These are phyloP conservation scores for Percopsis transmontana DNA, from an alignment of 2,113 vertebrate genomes.

Conservation along the genomic window DNA sequence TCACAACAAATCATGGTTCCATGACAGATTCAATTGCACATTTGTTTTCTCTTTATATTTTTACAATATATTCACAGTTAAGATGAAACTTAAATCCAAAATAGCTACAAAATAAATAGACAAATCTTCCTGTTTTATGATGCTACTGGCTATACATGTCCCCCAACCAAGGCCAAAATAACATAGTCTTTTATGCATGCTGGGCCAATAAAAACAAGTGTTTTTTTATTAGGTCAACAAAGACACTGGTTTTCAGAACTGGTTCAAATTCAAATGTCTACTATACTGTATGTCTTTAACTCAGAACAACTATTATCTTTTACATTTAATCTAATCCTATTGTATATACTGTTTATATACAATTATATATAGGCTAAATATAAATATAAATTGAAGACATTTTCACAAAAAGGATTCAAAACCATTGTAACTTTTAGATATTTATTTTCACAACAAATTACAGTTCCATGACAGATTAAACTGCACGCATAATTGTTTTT, in stretches of 20 bases:
- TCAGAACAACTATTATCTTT: no score
- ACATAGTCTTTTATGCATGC: no score
- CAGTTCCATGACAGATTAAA: conserved; percentile 54
- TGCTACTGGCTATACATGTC: not conserved
- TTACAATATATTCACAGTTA: conserved; percentile 72
- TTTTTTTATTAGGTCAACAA: no score
- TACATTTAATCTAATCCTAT: no score
- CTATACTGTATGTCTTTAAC: no score
- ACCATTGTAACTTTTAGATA: conserved; percentile 21
- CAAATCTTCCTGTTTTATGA: conserved; percentile 34
- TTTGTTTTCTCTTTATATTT: conserved; percentile 12
- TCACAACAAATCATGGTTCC: conserved; percentile 55
- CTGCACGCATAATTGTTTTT: conserved; percentile 48
- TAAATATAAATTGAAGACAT: not conserved
- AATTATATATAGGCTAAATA: no score
- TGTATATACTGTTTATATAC: no score
- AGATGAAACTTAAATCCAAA: conserved; percentile 53
- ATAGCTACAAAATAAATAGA: conserved; percentile 77
- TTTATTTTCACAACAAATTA: conserved; percentile 65
- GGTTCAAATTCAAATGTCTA: not conserved
- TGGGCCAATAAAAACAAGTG: no score
- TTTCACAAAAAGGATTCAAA: not conserved
- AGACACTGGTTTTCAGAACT: not conserved
- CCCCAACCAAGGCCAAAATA: no score
- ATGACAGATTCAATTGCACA: conserved; percentile 62